Evolutionary conservation across 2,113 vertebrate species (phyloP), one percentile per base, ranked within the genome.

Genomic region (Anser cygnoides): DNA sequence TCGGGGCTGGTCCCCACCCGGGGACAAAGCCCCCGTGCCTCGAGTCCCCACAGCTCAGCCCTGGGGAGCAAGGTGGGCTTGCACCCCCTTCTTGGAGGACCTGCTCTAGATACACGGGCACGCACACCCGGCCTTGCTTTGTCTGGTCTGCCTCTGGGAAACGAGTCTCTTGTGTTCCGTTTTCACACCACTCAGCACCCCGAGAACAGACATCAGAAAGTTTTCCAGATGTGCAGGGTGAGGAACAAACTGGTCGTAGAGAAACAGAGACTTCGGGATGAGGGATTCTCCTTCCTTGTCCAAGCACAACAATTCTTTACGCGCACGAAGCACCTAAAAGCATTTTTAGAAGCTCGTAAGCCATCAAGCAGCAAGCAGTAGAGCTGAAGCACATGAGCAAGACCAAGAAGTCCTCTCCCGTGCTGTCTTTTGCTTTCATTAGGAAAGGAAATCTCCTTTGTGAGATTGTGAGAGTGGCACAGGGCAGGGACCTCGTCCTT

Each of bases 1-100:
- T 49, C 0, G 0, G 21, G 52, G 58, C 55, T 1, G 3, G 6
- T 41, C 67, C 62, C 75, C 1, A 1, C 4, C 49, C 29, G 1
- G 3, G 4, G 70, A 41, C 70, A 58, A 55, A 72, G 31, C 26
- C 3, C 5, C 8, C 62, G 33, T n/a, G 50, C 43, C 14, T 66
- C 39, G 72, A 39, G 33, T 50, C 41, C 54, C 16, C 10, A 5
- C 28, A 14, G 10, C 21, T 44, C 25, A 39, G 43, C 50, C 11
- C 2, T 22, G 23, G 39, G 49, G 16, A 28, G 41, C 44, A 18
- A 35, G 49, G 35, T n/a, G 35, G 55, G 41, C 31, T 68, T 29
- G n/a, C 57, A 41, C 3, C 19, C 57, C 74, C 43, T 54, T 46
- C 55, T 33, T 58, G 59, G 46, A 62, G 71, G 46, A 68, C 7